Evolutionary conservation across 2,113 vertebrate genomes (phyloP).

Genomic region (Sylvilagus bachmani): DNA sequence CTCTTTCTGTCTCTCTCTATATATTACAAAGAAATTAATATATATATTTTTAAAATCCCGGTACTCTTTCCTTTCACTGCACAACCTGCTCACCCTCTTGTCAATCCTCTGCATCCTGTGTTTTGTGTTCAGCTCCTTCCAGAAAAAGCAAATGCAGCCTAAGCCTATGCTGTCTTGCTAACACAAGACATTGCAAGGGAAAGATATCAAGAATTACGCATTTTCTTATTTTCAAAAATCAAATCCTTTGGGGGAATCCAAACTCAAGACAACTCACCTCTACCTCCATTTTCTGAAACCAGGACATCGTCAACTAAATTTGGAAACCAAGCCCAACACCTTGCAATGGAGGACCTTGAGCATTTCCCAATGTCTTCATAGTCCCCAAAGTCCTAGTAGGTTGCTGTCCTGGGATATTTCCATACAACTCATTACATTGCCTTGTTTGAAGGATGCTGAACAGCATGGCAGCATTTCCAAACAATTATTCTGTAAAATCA

Average conservation of each 20-base stretch:
- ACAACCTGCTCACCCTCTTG: background rate
- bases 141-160: background rate
- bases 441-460: slow-evolving; percentile 37
- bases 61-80: background rate
- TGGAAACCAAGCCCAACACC: background rate
- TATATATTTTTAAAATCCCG: too few relatives aligned
- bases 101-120: background rate
- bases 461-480: background rate
- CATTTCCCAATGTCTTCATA: background rate
- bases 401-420: background rate
- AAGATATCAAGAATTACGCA: background rate
- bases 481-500: slow-evolving; percentile 40
- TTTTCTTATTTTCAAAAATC: slow-evolving; percentile 2
- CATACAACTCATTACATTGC: slow-evolving; percentile 3
- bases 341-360: background rate
- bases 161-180: background rate
- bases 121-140: slow-evolving; percentile 35
- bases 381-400: background rate
- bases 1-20: too few relatives aligned
- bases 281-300: background rate
- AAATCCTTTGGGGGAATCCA: background rate
- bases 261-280: slow-evolving; percentile 20
- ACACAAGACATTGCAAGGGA: background rate
- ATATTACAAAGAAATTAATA: too few relatives aligned
- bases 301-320: background rate